Conservation (phyloP, 2,888 invertebrate species). For the Cecidostiba fungosa region DNA sequence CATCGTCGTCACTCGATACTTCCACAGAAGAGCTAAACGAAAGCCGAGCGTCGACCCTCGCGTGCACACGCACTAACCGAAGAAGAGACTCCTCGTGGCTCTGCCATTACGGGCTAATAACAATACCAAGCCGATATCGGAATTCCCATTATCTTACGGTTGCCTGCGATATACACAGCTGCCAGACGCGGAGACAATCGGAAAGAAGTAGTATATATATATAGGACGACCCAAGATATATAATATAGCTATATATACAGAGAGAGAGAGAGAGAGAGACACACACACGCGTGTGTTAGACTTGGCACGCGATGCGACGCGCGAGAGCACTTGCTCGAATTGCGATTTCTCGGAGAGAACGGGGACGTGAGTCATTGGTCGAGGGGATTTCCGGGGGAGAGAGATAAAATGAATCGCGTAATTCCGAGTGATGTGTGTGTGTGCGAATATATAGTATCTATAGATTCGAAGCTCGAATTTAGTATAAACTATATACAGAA, state of each 20-base stretch:
- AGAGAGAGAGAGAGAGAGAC: not conserved
- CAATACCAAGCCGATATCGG: constrained; percentile 11
- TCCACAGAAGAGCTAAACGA: constrained; percentile 8
- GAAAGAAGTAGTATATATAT: not conserved
- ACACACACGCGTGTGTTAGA: not conserved
- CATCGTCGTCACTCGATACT: constrained; percentile 2
- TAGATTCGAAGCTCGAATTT: not conserved
- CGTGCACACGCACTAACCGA: not conserved
- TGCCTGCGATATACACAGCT: constrained; percentile 13
- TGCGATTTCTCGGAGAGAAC: not conserved
- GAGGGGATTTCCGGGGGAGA: not conserved
- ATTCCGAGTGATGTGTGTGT: not conserved
- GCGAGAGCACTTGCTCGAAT: constrained; percentile 17
- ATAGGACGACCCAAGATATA: not conserved
- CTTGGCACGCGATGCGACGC: constrained; percentile 3
- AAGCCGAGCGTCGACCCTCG: not conserved
- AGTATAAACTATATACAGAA: not conserved
- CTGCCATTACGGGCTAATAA: constrained; percentile 17
- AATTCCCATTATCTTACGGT: constrained; percentile 47
- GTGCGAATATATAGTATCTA: not conserved
- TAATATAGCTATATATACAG: not conserved
- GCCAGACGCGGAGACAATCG: not conserved
- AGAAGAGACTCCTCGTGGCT: not conserved
- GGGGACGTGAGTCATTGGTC: constrained; percentile 15
- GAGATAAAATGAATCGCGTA: not conserved